Percentiles rank a stretch among this genome's conserved stretches.
These are phyloP conservation scores for Corythucha ciliata DNA, from an alignment of 2,888 invertebrate genomes.

Conservation along the genomic window DNA sequence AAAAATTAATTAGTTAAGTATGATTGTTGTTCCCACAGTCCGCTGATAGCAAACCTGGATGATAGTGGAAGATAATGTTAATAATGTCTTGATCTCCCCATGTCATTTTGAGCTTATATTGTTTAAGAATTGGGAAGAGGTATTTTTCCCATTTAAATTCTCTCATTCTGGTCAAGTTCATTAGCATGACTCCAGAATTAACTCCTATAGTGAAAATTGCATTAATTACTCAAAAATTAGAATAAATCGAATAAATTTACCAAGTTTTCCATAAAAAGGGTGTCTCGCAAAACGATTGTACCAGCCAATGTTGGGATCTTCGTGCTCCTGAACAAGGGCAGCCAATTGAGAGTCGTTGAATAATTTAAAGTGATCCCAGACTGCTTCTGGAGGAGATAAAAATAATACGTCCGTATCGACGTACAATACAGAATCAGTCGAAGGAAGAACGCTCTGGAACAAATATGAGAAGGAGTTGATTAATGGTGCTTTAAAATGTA, in stretches of 20 bases:
- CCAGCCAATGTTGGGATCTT: constrained; percentile 89
- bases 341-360: constrained; percentile 83
- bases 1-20: not conserved
- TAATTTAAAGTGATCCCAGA: constrained; percentile 71
- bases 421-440: constrained; percentile 79
- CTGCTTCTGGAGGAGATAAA: constrained; percentile 65
- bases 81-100: constrained; percentile 98
- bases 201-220: constrained; percentile 68
- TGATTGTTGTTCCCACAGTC: not conserved
- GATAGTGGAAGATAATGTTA: constrained; percentile 79
- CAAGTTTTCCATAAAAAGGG: constrained; percentile 81
- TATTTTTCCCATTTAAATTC: constrained; percentile 75
- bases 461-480: constrained; percentile 39
- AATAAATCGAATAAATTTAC: constrained; percentile 42
- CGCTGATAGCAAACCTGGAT: constrained; percentile 50
- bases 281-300: constrained; percentile 92
- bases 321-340: constrained; percentile 79
- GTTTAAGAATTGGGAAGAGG: constrained; percentile 71
- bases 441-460: constrained; percentile 62
- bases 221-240: constrained; percentile 5
- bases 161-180: constrained; percentile 90
- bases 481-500: not conserved
- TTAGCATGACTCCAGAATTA: constrained; percentile 95
- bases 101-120: constrained; percentile 76
- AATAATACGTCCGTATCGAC: constrained; percentile 89